Conservation (phyloP, 2,113 vertebrate genomes). For the Gorsachius goisagi region DNA sequence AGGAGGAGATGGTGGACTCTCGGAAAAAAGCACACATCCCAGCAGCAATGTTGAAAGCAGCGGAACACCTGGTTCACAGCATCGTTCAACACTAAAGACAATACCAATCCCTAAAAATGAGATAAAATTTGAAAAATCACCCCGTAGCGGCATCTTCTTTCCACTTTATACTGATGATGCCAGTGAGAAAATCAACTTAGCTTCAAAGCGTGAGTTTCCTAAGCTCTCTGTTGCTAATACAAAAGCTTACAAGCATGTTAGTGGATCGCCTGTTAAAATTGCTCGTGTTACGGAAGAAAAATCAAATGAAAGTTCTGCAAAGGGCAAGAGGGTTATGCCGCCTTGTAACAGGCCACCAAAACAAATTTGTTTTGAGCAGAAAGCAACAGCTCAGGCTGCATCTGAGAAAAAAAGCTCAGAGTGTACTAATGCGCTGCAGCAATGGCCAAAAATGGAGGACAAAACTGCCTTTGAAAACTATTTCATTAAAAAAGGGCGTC, state of each 20-base stretch:
- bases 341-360: neutral
- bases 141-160: neutral
- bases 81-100: neutral
- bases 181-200: neutral
- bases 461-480: constrained; percentile 53
- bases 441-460: constrained; percentile 57
- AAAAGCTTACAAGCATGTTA: constrained; percentile 74
- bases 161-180: neutral
- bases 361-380: neutral
- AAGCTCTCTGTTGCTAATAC: constrained; percentile 75
- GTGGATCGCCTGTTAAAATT: constrained; percentile 78
- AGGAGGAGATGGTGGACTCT: constrained; percentile 19
- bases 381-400: neutral
- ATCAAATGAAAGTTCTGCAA: neutral
- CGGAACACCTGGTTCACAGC: neutral
- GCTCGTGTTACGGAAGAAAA: neutral
- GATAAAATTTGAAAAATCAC: constrained; percentile 6
- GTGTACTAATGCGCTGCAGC: neutral
- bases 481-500: constrained; percentile 30
- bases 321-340: neutral
- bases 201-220: constrained; percentile 37
- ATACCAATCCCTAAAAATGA: constrained; percentile 16
- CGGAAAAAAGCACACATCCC: constrained; percentile 12
- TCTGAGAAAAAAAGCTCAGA: neutral
- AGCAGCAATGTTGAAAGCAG: neutral